Base-by-base conservation (phyloP, 2,888 invertebrate species). In the Tupiocoris notatus region DNA sequence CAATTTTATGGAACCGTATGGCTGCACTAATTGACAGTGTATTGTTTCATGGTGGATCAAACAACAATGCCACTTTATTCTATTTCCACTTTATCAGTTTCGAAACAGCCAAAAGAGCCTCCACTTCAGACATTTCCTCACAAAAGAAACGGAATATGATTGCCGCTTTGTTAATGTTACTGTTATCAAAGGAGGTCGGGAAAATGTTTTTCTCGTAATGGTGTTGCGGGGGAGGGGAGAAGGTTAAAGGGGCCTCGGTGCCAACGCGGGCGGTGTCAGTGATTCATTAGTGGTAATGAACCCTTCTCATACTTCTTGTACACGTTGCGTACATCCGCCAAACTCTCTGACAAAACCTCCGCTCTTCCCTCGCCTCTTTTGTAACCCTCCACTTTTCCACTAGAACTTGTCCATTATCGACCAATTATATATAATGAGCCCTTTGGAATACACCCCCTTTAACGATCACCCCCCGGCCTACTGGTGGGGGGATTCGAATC, bases 391-490 rank as follows among this genome's bases (percentile, higher is more conserved):
- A 75, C 64, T 73, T 73, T 73, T 62, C 65, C 68, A 62, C 76
- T 68, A 76, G 67, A 76, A 76, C 76, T 76, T 70, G 76, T 76
- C 77, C 67, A 77, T 77, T 77, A 77, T 77, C 70, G 64, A 67
- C 77, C 77, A 77, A 77, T 77, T 77, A 77, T 77, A 77, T 77
- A 70, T 77, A 77, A 77, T 77, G 77, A 75, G 71, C 70, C 68
- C 63, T 66, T 75, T 62, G 62, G 57, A 67, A 39, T 39, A 39
- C 68, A 76, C 76, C 66, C 63, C 62, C 58, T 73, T 23, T 73
- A 62, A 73, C 73, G 73, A 73, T 63, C 73, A 25, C 3, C n/a
- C 39, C 39, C 39, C 3, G 39, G 39, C 12, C 12, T 39, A 39
- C 6, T 39, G 3, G 39, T 7, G 39, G 39, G 39, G 39, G 12